Evolutionary conservation across 2,113 vertebrate genomes (phyloP).

Genomic region (Candoia aspera): DNA sequence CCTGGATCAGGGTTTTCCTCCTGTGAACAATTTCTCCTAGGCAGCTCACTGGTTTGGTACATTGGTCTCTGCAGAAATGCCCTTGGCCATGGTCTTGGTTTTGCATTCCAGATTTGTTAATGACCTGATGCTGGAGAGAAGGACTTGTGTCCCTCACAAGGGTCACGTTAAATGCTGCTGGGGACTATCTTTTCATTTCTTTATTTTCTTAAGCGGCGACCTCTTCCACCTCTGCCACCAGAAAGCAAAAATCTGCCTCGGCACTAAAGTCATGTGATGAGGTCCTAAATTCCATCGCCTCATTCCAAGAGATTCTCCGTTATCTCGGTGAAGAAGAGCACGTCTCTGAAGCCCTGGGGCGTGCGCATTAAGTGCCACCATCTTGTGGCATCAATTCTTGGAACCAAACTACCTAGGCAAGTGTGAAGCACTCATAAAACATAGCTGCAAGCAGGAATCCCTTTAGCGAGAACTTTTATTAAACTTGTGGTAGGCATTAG

Average conservation of each 20-base stretch:
- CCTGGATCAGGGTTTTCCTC: conserved; percentile 52
- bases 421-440: background rate
- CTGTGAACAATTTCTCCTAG: conserved; percentile 40
- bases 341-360: background rate
- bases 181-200: background rate
- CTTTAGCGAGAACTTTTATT: background rate
- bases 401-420: background rate
- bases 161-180: background rate
- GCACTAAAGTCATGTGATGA: background rate
- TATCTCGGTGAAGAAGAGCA: background rate
- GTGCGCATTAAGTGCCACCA: too few species aligned
- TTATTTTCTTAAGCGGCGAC: background rate
- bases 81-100: conserved; percentile 24
- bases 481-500: too few species aligned
- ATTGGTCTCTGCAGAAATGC: conserved; percentile 52
- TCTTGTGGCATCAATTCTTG: background rate
- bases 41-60: conserved; percentile 31
- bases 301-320: background rate
- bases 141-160: background rate
- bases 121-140: background rate
- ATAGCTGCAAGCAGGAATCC: background rate
- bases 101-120: conserved; percentile 32
- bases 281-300: background rate
- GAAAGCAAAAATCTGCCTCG: background rate
- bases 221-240: background rate